Percentiles rank a stretch among this genome's conserved stretches.
These are phyloP conservation scores for Musca vetustissima DNA, from an alignment of 1,140 invertebrate genomes.

Conservation along the genomic window DNA sequence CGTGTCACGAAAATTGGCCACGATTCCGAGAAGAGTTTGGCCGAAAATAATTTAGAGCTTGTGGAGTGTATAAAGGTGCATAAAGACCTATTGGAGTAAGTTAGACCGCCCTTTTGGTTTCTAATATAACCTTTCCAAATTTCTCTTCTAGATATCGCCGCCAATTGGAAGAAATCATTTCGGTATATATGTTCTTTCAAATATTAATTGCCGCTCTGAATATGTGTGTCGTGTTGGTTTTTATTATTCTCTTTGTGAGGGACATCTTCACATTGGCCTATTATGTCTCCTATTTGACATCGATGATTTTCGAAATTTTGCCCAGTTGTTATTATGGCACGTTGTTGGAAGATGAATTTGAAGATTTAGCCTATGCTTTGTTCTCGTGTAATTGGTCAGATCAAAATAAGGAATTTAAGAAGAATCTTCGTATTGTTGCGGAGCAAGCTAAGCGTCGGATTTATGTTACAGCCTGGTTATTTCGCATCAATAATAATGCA, in stretches of 20 bases:
- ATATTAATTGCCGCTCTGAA: constrained; percentile 8
- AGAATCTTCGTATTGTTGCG: constrained; percentile 17
- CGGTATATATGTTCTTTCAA: constrained; percentile 28
- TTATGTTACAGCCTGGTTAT: constrained; percentile 20
- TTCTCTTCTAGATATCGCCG: constrained; percentile 31
- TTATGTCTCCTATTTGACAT: constrained; percentile 13
- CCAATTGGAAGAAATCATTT: constrained; percentile 30
- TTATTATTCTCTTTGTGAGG: constrained; percentile 12
- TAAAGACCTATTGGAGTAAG: constrained; percentile 19
- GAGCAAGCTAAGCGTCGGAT: constrained; percentile 14
- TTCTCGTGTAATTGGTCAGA: constrained; percentile 26
- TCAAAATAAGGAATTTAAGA: constrained; percentile 8
- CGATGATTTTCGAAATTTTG: constrained; percentile 5
- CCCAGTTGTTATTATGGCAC: constrained; percentile 25
- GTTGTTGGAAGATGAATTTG: constrained; percentile 22
- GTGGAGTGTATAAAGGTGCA: constrained; percentile 21
- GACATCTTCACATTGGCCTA: constrained; percentile 13
- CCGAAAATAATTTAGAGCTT: constrained; percentile 3
- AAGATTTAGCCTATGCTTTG: constrained; percentile 11
- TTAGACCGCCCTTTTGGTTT: neutral
- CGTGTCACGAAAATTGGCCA: constrained; percentile 15
- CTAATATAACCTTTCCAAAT: neutral
- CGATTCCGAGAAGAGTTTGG: neutral
- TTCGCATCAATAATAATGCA: constrained; percentile 16
- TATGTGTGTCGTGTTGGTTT: constrained; percentile 18